Conservation (phyloP, 2,888 invertebrate genomes). For the Tenthredo mesomela region DNA sequence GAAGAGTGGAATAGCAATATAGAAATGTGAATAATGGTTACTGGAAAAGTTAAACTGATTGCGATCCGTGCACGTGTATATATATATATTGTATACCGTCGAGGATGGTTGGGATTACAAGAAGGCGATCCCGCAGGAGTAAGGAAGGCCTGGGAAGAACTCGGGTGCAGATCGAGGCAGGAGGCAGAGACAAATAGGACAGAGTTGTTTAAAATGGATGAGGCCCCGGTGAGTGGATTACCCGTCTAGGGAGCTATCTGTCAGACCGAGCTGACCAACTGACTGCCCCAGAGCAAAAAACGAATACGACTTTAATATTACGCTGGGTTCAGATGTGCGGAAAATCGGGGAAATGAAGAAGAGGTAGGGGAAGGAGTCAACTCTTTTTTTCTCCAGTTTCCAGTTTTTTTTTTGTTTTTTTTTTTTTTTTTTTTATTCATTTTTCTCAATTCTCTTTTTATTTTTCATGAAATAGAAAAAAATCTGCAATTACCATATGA, state of each 20-base stretch:
- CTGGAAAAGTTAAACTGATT: not conserved
- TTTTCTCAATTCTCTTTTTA: not conserved
- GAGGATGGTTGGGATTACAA: slow-evolving; percentile 52
- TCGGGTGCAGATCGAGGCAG: slow-evolving; percentile 34
- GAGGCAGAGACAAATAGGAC: slow-evolving; percentile 62
- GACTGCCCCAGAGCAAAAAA: slow-evolving; percentile 29
- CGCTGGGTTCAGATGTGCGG: slow-evolving; percentile 15
- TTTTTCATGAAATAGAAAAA: not conserved
- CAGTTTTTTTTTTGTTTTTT: no score
- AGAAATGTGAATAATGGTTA: not conserved
- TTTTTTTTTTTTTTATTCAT: no score
- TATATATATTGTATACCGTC: not conserved
- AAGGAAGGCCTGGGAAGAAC: slow-evolving; percentile 55
- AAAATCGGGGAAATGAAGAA: not conserved
- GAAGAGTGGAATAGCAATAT: not conserved
- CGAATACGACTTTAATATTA: slow-evolving; percentile 29
- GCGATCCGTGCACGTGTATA: not conserved
- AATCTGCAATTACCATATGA: not conserved
- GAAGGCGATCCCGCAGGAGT: slow-evolving; percentile 56
- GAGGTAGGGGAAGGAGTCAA: not conserved
- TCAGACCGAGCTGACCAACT: slow-evolving; percentile 60
- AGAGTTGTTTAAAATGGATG: slow-evolving; percentile 70
- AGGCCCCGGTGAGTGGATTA: slow-evolving; percentile 69
- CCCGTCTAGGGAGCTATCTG: slow-evolving; percentile 64
- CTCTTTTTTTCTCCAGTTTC: not conserved